Conservation (phyloP, 1,140 invertebrate genomes). For the Varroa destructor region DNA sequence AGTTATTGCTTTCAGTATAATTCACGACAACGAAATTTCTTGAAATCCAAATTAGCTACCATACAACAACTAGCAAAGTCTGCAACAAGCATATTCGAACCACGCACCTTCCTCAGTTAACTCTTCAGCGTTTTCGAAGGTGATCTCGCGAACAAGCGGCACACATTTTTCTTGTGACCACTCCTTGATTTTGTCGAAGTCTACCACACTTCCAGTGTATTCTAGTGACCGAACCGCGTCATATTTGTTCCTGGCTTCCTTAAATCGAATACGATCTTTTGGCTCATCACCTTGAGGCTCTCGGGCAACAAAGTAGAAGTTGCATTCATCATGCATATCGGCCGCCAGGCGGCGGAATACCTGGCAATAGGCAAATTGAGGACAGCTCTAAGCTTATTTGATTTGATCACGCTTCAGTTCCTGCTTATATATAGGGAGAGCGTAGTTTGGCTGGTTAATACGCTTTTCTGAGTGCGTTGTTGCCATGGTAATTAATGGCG, state of each 20-base stretch:
- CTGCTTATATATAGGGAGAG: too few species aligned
- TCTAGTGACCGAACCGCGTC: slow-evolving; percentile 5
- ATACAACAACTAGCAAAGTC: too few species aligned
- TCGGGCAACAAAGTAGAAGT: slow-evolving; percentile 83
- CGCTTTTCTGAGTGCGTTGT: too few species aligned
- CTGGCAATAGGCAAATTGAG: slow-evolving; percentile 45
- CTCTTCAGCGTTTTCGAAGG: slow-evolving; percentile 22
- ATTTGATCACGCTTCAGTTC: too few species aligned
- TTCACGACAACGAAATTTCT: too few species aligned
- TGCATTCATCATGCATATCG: slow-evolving; percentile 85
- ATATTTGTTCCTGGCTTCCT: slow-evolving; percentile 35
- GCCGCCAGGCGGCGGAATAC: slow-evolving; percentile 65
- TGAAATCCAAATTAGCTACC: too few species aligned
- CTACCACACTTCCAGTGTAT: slow-evolving; percentile 2
- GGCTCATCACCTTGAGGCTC: slow-evolving; percentile 46
- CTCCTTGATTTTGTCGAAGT: slow-evolving; percentile 18
- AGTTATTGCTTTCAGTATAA: too few species aligned
- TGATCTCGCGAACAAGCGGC: slow-evolving; percentile 16
- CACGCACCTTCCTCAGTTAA: slow-evolving; percentile 11
- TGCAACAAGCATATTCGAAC: too few species aligned
- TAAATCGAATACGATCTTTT: slow-evolving; percentile 23
- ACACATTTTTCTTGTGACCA: slow-evolving; percentile 24
- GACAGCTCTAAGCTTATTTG: slow-evolving; percentile 31
- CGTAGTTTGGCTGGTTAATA: too few species aligned
- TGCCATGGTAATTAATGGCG: too few species aligned